Evolutionary conservation across 2,113 vertebrate species (phyloP), one percentile per base, ranked within the genome.

Genomic region (Dipodomys stephensi): DNA sequence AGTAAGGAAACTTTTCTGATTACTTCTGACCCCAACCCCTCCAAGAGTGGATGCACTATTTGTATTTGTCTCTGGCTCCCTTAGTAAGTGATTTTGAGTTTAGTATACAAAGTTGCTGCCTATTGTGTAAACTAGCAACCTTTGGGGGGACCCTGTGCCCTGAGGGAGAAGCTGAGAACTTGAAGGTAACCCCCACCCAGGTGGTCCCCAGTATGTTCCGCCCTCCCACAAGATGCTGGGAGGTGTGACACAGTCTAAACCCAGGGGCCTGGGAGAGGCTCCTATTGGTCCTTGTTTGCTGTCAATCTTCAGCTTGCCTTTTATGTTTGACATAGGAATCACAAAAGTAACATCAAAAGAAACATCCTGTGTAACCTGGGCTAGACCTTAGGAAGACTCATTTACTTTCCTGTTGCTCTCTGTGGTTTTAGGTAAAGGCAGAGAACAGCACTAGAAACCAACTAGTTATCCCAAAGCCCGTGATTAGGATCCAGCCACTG

Each of bases 191-290:
- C 20, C 19, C 53, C 53, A 57, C 53, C 53, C 53, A 57, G 12
- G 4, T 57, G 53, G 53, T 57, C 32, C 53, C 11, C 35, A 62
- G 64, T 28, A 44, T 83, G 79, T 32, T 83, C 68, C 39, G 1
- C 39, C 35, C 71, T 83, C 49, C 60, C 71, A n/a, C 53, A 68
- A 39, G 35, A 68, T 62, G 18, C 80, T 76, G 68, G 27, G 23
- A 94, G 53, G n/a, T 71, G 68, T 93, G 87, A 77, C 68, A 79
- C 64, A 72, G 32, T 86, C 65, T 62, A 76, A 60, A 25, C 86
- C 18, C 20, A 11, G 15, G 71, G 16, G 39, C 30, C 32, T 80
- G 73, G 68, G 12, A 73, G 62, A 10, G 30, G n/a, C 68, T 7
- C 44, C 79, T 95, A 2, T 82, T 62, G 82, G 71, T 49, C 23